Evolutionary conservation across 2,888 invertebrate species (phyloP).

Genomic region (Cheilosia urbana): DNA sequence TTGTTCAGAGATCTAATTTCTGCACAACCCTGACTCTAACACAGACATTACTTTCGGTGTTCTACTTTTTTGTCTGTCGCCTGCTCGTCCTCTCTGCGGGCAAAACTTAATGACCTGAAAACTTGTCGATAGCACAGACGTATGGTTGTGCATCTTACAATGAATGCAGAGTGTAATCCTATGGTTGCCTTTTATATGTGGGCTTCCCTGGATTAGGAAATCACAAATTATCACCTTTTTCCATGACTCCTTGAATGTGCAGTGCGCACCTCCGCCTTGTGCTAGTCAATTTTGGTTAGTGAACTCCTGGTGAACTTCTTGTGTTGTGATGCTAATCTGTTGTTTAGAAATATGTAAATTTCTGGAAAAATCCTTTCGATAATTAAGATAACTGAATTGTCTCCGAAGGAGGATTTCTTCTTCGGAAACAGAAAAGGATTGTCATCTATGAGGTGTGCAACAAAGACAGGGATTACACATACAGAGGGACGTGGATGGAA

Average conservation of each 20-base stretch:
- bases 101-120: conserved; percentile 83
- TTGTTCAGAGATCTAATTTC: conserved; percentile 51
- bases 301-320: conserved; percentile 43
- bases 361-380: conserved; percentile 49
- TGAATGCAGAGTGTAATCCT: conserved; percentile 58
- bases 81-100: conserved; percentile 9
- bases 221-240: conserved; percentile 73
- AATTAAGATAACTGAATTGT: conserved; percentile 51
- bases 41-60: conserved; percentile 56
- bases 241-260: conserved; percentile 23
- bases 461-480: conserved; percentile 33
- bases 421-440: conserved; percentile 27
- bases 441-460: conserved; percentile 9
- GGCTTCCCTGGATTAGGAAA: conserved; percentile 71
- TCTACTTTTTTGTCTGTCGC: conserved; percentile 69
- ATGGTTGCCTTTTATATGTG: conserved; percentile 38
- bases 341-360: conserved; percentile 71
- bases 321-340: conserved; percentile 50
- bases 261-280: conserved; percentile 10
- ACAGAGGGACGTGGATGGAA: background rate
- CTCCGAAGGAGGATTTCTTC: conserved; percentile 30
- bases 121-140: conserved; percentile 82
- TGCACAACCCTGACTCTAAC: conserved; percentile 29
- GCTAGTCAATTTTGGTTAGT: conserved; percentile 32
- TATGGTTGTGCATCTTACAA: conserved; percentile 54